Base-by-base conservation (phyloP, 2,797 vertebrate genomes). In the Acrossocheilus fasciatus region DNA sequence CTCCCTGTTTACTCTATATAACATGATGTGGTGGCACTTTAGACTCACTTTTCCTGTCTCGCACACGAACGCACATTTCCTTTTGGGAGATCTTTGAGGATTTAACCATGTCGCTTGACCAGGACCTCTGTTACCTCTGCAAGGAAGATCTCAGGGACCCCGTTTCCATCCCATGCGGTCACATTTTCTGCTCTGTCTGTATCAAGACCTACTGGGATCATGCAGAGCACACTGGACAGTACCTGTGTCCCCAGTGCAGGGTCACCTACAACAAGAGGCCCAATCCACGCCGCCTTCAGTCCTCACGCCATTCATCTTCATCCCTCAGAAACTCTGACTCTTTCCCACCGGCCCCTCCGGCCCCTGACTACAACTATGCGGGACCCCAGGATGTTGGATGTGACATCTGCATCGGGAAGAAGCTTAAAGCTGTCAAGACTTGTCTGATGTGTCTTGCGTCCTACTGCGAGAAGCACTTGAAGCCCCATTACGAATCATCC, bases 381-480 rank as follows among this genome's bases (percentile, higher is more conserved):
- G 95, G 96, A 73, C 94, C 97, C 0, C 97, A 98, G 91, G 98
- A 99, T 26, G 97, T 99, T 36, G 96, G 97, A 8, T 99, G 98
- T 0, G 98, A 99, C 90, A 98, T 99, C 89, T 99, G 98, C 93
- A 94, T 98, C 0, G 97, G 97, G 79, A 98, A 96, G 94, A 99
- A 98, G 94, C 95, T 98, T 89, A 98, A 97, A 93, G 98, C 98
- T 0, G 91, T 98, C 62, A 99, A 99, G 93, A 97, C 96, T 54
- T 99, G 98, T 92, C 92, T 99, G 93, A 98, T 98, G 94, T 99
- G 98, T 88, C 96, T 99, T 94, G 98, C 98, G 11, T 98, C 97
- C 78, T 99, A 98, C 94, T 99, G 98, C 0, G 98, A 99, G 83
- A 96, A 95, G 91, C 98, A 99, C 89, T 95, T 99, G 83, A 98